Conservation (phyloP, 2,113 vertebrate genomes). For the Gnathonemus echidnorhynchus region DNA sequence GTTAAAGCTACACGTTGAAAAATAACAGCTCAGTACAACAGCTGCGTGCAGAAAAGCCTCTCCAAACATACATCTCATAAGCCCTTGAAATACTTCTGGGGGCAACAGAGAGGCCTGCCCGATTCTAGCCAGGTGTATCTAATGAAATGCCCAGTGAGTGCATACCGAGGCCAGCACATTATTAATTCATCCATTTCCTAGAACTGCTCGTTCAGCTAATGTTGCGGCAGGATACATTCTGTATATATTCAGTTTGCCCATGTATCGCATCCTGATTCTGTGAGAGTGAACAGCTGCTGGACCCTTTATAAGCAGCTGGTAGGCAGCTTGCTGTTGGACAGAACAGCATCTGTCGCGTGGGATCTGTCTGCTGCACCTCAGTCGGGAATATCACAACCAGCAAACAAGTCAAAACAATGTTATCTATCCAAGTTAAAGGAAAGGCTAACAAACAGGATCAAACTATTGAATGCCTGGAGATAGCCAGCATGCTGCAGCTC, state of each 20-base stretch:
- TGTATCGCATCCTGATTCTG: not conserved
- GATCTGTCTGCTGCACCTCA: not conserved
- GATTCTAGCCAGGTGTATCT: not conserved
- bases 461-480: not conserved
- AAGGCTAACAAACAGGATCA: not conserved
- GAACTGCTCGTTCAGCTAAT: not conserved
- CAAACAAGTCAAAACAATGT: not conserved
- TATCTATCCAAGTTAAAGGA: not conserved
- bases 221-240: not conserved
- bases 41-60: not conserved
- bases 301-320: not conserved
- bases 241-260: not conserved
- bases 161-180: not conserved
- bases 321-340: not conserved
- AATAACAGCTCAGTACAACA: not conserved
- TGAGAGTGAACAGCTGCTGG: not conserved
- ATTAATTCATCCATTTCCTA: not conserved
- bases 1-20: not conserved
- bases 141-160: not conserved
- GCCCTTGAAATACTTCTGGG: not conserved
- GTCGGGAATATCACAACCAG: not conserved
- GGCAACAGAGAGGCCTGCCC: not conserved
- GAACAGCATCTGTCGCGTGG: not conserved
- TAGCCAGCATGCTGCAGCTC: too few species aligned
- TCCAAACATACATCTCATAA: not conserved